Evolutionary conservation across 1,140 invertebrate species (phyloP).

Genomic region (Hestina assimilis): DNA sequence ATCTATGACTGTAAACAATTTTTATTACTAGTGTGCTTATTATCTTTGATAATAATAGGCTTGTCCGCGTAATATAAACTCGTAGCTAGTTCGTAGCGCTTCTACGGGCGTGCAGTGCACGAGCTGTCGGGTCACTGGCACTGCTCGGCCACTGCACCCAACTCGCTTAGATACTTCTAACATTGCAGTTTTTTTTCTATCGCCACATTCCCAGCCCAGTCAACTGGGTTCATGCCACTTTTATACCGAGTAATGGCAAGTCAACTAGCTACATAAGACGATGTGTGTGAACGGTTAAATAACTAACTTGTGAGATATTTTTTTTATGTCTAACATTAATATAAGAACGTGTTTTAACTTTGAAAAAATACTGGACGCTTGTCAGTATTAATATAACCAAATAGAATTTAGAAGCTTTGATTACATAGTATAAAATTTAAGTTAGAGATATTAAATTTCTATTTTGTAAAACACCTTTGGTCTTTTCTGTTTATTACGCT

Average conservation of each 20-base stretch:
- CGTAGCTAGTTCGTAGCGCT: slow-evolving; percentile 58
- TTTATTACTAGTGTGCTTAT: neutral
- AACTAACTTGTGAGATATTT: neutral
- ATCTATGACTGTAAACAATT: too few species aligned
- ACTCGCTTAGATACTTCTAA: slow-evolving; percentile 74
- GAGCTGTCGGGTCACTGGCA: slow-evolving; percentile 62
- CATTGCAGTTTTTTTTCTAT: slow-evolving; percentile 72
- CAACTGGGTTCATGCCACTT: slow-evolving; percentile 56
- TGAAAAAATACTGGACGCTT: too few species aligned
- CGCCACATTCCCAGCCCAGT: slow-evolving; percentile 62
- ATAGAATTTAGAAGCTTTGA: too few species aligned
- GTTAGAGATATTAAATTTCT: too few species aligned
- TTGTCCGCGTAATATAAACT: slow-evolving; percentile 1
- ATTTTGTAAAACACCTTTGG: too few species aligned
- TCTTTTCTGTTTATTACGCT: too few species aligned
- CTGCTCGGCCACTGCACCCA: slow-evolving; percentile 67
- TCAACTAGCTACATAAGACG: slow-evolving; percentile 29
- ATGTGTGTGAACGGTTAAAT: neutral
- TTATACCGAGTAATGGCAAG: slow-evolving; percentile 44
- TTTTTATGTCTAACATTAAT: neutral
- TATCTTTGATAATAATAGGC: neutral
- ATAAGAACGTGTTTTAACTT: neutral
- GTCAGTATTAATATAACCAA: too few species aligned
- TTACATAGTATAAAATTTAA: too few species aligned
- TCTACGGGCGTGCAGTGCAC: slow-evolving; percentile 53